Conservation (phyloP, 2,888 invertebrate genomes). For the Lepidocyrtoides sp. region DNA sequence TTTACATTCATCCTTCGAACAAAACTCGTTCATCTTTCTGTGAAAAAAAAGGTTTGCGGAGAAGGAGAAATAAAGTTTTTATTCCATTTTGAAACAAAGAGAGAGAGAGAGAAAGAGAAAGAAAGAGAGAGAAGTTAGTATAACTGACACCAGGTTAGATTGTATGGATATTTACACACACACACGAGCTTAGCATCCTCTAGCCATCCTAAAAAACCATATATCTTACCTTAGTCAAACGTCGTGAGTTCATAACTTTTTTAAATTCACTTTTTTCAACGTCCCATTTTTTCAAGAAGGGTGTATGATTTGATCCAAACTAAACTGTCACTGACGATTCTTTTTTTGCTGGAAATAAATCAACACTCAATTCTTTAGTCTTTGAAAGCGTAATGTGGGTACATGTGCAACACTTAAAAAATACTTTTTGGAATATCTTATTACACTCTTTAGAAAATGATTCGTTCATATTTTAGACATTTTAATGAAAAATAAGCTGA, state of each 20-base stretch:
- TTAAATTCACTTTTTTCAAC: constrained; percentile 56
- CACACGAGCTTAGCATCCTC: neutral
- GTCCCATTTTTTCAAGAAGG: neutral
- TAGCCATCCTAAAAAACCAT: constrained; percentile 12
- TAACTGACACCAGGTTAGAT: neutral
- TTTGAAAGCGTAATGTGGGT: neutral
- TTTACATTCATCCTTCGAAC: constrained; percentile 61
- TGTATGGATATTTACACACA: neutral
- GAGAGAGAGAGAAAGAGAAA: neutral
- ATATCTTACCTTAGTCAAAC: constrained; percentile 56
- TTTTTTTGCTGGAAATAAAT: neutral
- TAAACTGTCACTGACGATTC: constrained; percentile 18
- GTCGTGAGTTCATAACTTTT: constrained; percentile 52
- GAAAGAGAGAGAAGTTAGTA: neutral
- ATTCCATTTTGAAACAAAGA: too few relatives aligned
- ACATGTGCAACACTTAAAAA: too few relatives aligned
- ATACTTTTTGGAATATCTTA: too few relatives aligned
- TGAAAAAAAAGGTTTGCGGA: neutral
- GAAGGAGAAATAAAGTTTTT: neutral
- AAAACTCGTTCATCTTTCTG: constrained; percentile 66
- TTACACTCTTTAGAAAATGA: too few relatives aligned
- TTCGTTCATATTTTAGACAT: too few relatives aligned
- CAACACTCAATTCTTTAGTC: neutral
- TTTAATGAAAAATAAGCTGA: too few relatives aligned
- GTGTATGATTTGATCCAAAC: constrained; percentile 1